Conservation (phyloP, 2,113 vertebrate species). For the Galemys pyrenaicus region DNA sequence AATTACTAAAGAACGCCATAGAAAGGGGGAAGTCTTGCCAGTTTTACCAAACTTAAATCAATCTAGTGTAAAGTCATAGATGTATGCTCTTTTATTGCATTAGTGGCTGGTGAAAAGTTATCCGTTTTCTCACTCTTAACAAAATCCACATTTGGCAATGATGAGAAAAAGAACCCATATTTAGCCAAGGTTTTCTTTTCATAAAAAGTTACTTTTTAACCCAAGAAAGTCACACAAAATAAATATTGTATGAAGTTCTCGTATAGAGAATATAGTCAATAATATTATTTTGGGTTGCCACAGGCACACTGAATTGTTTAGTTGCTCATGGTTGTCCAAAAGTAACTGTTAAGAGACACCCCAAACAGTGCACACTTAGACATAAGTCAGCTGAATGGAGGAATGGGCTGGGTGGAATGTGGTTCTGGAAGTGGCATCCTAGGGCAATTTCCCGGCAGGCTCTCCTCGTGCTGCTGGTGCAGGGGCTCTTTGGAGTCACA, state of each 20-base stretch:
- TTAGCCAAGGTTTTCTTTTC: not conserved
- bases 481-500: not conserved
- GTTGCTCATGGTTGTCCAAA: not conserved
- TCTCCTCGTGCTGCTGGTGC: too few species aligned
- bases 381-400: not conserved
- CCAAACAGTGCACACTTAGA: not conserved
- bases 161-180: not conserved
- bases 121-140: constrained; percentile 32
- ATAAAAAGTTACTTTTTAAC: constrained; percentile 26
- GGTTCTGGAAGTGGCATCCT: not conserved
- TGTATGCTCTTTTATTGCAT: not conserved
- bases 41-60: constrained; percentile 12
- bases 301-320: not conserved
- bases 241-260: not conserved
- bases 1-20: constrained; percentile 2
- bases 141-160: not conserved
- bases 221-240: constrained; percentile 12
- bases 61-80: constrained; percentile 35
- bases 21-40: not conserved
- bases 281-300: not conserved
- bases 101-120: not conserved
- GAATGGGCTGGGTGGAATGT: not conserved
- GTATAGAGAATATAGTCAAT: not conserved
- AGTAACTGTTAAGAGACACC: not conserved
- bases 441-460: not conserved